Evolutionary conservation across 2,113 vertebrate genomes (phyloP).

Genomic region (Gymnarchus niloticus): DNA sequence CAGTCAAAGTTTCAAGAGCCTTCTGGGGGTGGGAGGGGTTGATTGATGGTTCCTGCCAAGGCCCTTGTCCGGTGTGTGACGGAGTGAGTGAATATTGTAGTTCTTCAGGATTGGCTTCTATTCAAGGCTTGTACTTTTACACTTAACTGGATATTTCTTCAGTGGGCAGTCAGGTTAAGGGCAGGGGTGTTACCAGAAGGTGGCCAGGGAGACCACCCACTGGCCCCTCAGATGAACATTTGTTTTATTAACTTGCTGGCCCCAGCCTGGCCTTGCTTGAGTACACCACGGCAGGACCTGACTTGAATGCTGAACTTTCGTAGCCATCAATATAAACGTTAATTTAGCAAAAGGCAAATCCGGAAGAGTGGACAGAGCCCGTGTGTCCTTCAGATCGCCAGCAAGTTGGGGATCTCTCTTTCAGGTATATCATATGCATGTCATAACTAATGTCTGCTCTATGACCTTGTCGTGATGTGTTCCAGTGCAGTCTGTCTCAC

Average conservation of each 20-base stretch:
- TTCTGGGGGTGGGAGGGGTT: not conserved
- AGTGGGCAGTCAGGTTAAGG: not conserved
- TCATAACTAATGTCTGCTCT: too few species aligned
- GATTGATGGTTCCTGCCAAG: not conserved
- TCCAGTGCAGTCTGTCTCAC: too few species aligned
- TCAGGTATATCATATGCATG: too few species aligned
- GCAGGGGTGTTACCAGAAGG: too few species aligned
- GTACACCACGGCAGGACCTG: not conserved
- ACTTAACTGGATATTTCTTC: not conserved
- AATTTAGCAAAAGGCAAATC: not conserved
- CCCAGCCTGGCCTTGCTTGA: not conserved
- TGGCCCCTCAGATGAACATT: too few species aligned
- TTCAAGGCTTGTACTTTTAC: not conserved
- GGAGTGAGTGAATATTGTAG: not conserved
- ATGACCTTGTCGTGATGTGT: too few species aligned
- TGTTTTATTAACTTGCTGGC: too few species aligned
- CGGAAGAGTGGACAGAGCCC: too few species aligned
- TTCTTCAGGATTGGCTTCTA: not conserved
- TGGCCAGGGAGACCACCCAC: too few species aligned
- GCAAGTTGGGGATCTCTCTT: not conserved
- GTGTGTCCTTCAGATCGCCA: not conserved
- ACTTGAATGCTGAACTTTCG: not conserved
- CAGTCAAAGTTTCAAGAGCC: not conserved
- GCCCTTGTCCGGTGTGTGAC: not conserved
- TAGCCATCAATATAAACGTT: not conserved